Base-by-base conservation (phyloP, 2,113 vertebrate species). In the Erpornis zantholeuca region DNA sequence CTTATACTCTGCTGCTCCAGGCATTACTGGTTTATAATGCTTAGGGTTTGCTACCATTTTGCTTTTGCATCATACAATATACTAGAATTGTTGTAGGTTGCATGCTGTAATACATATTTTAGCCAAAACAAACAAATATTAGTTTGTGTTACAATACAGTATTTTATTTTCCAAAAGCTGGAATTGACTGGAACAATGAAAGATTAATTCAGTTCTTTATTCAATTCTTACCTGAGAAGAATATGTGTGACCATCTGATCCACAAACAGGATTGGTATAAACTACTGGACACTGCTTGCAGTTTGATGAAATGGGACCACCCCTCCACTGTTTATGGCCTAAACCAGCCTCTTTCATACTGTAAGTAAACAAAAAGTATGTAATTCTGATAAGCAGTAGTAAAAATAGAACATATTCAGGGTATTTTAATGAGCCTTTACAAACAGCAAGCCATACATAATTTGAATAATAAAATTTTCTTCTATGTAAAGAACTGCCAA, bases 231-330 rank as follows among this genome's bases (percentile, higher is more conserved):
- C 99, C 99, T 99, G 98, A 88, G 99, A 99, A 92, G 99, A 99
- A 93, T 99, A 99, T 82, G 98, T 98, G 92, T 99, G 99, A 35
- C 99, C 98, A 73, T 99, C 99, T 50, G 98, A 99, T 88, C 99
- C 99, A 97, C 99, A 99, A 35, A 99, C 98, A 4, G 98, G 98
- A 86, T 96, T 97, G 80, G 98, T 98, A 92, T 98, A 98, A 87
- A 98, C 97, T 89, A 98, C 96, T 7, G 98, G 98, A 96, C 99
- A 99, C n/a, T 98, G 98, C 90, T 98, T 99, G 98, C 99, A 99
- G 94, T 98, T 98, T 78, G 98, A 97, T 82, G 97, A 94, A 68
- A 96, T n/a, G 61, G 98, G 96, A 86, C 97, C 97, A 95, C 97
- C 92, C 93, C 97, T 97, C 98, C 98, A 97, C 18, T 98, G 98